Evolutionary conservation across 2,797 vertebrate genomes (phyloP).

Genomic region (Enteromius radiatus): DNA sequence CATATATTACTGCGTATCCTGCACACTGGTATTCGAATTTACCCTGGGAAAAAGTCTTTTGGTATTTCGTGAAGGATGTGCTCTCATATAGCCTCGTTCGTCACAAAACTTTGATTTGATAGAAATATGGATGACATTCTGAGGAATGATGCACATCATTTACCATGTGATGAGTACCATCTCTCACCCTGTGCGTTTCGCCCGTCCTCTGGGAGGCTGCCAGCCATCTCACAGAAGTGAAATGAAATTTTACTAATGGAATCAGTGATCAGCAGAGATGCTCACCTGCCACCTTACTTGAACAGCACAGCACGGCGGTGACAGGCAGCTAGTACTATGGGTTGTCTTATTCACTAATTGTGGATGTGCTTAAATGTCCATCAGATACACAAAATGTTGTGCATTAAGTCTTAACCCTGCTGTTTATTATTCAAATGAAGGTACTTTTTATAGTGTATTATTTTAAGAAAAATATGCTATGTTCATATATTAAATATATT

Average conservation of each 20-base stretch:
- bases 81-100: conserved; percentile 20
- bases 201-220: conserved; percentile 45
- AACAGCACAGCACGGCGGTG: conserved; percentile 14
- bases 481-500: too few relatives aligned
- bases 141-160: conserved; percentile 50
- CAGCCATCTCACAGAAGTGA: conserved; percentile 35
- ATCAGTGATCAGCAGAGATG: conserved; percentile 28
- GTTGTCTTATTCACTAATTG: too few relatives aligned
- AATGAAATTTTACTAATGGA: conserved; percentile 50
- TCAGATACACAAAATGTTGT: too few relatives aligned
- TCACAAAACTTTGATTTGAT: conserved; percentile 43
- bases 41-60: conserved; percentile 13
- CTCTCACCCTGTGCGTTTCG: conserved; percentile 14
- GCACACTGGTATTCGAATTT: neutral
- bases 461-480: too few relatives aligned
- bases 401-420: too few relatives aligned
- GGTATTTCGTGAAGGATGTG: conserved; percentile 24
- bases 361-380: too few relatives aligned
- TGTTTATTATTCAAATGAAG: too few relatives aligned
- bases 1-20: neutral
- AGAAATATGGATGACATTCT: conserved; percentile 37
- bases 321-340: neutral
- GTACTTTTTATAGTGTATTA: too few relatives aligned
- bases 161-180: conserved; percentile 48
- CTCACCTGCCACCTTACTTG: conserved; percentile 9